These are phyloP conservation scores for Agrypnus murinus DNA, from an alignment of 2,888 invertebrate species.

Conservation along the genomic window DNA sequence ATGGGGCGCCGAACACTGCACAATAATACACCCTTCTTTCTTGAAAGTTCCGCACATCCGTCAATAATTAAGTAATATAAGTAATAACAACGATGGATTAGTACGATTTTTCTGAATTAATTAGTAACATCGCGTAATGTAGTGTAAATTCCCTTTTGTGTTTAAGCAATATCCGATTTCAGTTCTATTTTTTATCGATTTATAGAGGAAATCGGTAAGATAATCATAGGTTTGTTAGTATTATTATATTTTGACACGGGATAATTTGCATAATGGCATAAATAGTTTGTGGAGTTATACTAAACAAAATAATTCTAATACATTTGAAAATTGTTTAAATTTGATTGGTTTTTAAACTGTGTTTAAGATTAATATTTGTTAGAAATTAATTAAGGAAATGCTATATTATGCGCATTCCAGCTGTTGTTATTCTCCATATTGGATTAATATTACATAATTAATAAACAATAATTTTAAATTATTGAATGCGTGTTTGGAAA, in stretches of 20 bases:
- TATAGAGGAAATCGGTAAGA: not conserved
- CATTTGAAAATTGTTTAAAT: too few species aligned
- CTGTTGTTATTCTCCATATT: constrained; percentile 7
- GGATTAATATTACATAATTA: not conserved
- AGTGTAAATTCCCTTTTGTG: not conserved
- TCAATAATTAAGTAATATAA: constrained; percentile 60
- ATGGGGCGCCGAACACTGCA: constrained; percentile 56
- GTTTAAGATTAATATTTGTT: too few species aligned
- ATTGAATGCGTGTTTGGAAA: too few species aligned
- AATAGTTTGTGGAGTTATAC: too few species aligned
- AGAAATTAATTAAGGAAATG: constrained; percentile 1
- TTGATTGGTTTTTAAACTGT: too few species aligned
- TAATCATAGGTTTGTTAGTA: too few species aligned
- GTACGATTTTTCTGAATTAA: constrained; percentile 32
- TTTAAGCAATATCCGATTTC: constrained; percentile 8
- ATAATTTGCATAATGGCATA: too few species aligned
- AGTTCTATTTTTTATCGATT: not conserved
- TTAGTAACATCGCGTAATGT: constrained; percentile 20
- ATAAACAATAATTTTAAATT: too few species aligned
- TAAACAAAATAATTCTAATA: too few species aligned
- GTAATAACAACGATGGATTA: constrained; percentile 38
- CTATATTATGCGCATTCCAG: not conserved
- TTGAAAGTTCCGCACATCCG: constrained; percentile 61
- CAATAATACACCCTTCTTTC: constrained; percentile 62
- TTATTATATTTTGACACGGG: too few species aligned